Base-by-base conservation (phyloP, 2,113 vertebrate species). In the Ciconia boyciana region DNA sequence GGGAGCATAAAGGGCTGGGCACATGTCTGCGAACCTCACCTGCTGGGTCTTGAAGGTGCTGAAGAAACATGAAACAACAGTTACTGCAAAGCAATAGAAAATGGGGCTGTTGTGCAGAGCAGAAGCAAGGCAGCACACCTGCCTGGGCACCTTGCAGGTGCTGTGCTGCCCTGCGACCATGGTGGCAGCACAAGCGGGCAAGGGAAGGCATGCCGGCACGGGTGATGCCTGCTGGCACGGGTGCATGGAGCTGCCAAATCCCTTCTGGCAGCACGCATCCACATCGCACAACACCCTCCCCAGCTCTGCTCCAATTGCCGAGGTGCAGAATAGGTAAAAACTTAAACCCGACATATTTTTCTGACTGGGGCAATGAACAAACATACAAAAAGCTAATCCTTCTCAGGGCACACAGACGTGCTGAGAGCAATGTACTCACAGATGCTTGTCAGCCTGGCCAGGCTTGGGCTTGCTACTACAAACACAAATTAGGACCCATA, bases 321-420 rank as follows among this genome's bases (percentile, higher is more conserved):
- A 55, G 15, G 16, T 32, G 52, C 17, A 64, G 43, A 85, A 39
- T 8, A 90, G 15, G 25, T 43, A 64, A 79, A 95, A 79, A 9
- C 46, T 84, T 61, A 68, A 83, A 55, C 14, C n/a, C 39, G 51
- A 68, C 11, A 1, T 13, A 31, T 20, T 68, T 48, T 71, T 66
- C 74, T 58, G 29, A 61, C 32, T 39, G 22, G 24, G 11, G 49
- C 2, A 2, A 78, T 6, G 4, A 91, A 68, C 7, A 74, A 75
- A 79, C 3, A 7, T 7, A 55, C 15, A 12, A 60, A 85, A 64
- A 31, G 8, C 34, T 13, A 52, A 72, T 31, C 44, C 39, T 74
- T 36, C 34, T 14, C 2, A 1, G 9, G 13, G 48, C 0, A 0
- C 1, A 0, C 13, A 15, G 29, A 15, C 60, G 21, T n/a, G 41